Evolutionary conservation across 2,888 invertebrate species (phyloP), one percentile per base, ranked within the genome.

Genomic region (Corbicula japonica): DNA sequence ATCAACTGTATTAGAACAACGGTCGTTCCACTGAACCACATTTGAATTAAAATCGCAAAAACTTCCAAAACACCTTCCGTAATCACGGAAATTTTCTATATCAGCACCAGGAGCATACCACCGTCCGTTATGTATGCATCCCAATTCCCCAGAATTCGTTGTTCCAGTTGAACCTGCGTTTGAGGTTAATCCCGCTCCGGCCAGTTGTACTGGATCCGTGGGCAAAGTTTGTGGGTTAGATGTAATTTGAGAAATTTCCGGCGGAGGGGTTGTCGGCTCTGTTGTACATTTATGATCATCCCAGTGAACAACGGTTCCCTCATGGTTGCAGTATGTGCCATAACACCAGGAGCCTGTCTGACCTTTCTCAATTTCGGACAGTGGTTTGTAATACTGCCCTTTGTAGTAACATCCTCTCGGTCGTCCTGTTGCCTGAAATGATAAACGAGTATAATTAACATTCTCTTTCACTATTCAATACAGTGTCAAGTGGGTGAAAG

Each of bases 271-370:
- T 1, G 72, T 58, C 30, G 60, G 52, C 21, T 44, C 35, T 34
- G 52, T 54, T 15, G 66, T 56, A 30, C 82, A 83, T 28, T 73
- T 79, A 65, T 79, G 75, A 44, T 83, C 82, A 30, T 83, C 82
- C 82, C 82, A 83, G 50, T 83, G 76, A 15, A 83, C 58, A 2
- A 83, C 48, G 1, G 52, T 58, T 4, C 82, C 72, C 41, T 79
- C 76, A 32, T 83, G 79, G 62, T 78, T 83, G 38, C 82, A 83
- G 54, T 83, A 83, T 0, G 82, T 34, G 3, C 82, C 82, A 32
- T 73, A 83, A 38, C 82, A 83, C 82, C 82, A 83, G 35, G 65
- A 62, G n/a, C 82, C 82, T 1, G 73, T 54, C 34, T 77, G 78
- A 12, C 79, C 82, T 4, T 61, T 62, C 23, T 71, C 61, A 15